These are phyloP conservation scores for Ranitomeya variabilis DNA, from an alignment of 2,113 vertebrate genomes.

Conservation along the genomic window DNA sequence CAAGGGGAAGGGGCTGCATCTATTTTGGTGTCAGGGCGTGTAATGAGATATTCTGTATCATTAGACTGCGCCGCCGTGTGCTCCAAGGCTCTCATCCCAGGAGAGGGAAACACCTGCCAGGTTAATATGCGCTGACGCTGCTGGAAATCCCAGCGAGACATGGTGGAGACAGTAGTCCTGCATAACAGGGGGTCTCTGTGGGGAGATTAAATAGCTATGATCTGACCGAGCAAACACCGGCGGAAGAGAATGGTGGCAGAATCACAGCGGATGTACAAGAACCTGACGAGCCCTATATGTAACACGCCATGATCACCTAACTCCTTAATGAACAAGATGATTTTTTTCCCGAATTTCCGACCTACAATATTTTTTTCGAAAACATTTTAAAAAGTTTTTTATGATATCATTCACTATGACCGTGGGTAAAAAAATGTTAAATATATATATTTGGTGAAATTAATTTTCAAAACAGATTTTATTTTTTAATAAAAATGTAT, in stretches of 20 bases:
- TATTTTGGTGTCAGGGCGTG: background rate
- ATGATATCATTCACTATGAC: too few relatives aligned
- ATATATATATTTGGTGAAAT: too few relatives aligned
- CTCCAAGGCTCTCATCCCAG: constrained; percentile 26
- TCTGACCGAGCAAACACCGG: background rate
- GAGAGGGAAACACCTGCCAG: constrained; percentile 46
- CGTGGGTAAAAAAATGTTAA: too few relatives aligned
- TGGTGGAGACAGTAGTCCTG: constrained; percentile 47
- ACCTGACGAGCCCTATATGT: background rate
- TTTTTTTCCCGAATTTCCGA: too few relatives aligned
- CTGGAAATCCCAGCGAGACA: constrained; percentile 29
- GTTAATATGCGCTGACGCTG: constrained; percentile 44
- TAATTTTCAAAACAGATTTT: too few relatives aligned
- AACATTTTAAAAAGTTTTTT: too few relatives aligned
- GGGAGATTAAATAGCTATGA: constrained; percentile 4
- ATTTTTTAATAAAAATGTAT: too few relatives aligned
- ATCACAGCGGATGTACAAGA: background rate
- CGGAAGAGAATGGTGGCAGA: background rate
- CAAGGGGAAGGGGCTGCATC: background rate
- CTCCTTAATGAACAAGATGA: background rate
- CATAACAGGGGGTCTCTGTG: constrained; percentile 33
- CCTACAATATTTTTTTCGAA: too few relatives aligned
- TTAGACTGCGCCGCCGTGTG: constrained; percentile 11
- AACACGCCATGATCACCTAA: background rate
- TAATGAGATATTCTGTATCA: constrained; percentile 42